These are phyloP conservation scores for Boulengeromyrus knoepffleri DNA, from an alignment of 2,113 vertebrate genomes.

Conservation along the genomic window DNA sequence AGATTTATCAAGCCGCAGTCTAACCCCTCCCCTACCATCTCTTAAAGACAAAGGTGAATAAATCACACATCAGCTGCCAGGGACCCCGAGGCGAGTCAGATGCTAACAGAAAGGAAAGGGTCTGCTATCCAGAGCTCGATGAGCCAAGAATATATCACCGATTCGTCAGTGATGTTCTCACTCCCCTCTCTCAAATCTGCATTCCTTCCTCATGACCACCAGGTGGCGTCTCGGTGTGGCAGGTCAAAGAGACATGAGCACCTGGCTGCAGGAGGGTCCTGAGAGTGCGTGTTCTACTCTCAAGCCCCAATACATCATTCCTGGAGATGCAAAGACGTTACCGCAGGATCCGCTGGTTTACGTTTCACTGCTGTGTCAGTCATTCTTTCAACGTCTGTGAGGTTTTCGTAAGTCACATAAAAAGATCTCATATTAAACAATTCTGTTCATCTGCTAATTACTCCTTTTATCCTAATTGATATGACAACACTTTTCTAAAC, in stretches of 20 bases:
- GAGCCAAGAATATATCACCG: background rate
- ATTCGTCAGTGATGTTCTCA: background rate
- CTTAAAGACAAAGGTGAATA: background rate
- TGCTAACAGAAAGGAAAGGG: background rate
- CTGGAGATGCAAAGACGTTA: no score
- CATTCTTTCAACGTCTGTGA: no score
- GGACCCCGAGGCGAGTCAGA: background rate
- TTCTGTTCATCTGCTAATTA: no score
- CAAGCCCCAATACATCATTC: no score
- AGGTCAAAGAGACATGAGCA: background rate
- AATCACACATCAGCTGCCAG: background rate
- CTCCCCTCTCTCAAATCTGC: background rate
- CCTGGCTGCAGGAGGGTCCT: no score
- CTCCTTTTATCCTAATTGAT: no score
- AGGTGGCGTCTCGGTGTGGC: background rate
- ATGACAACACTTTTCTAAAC: no score
- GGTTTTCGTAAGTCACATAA: no score
- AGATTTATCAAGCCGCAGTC: background rate
- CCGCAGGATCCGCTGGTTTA: no score
- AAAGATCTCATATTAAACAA: no score
- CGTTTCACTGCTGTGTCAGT: no score
- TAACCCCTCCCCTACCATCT: background rate
- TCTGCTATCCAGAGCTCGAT: background rate
- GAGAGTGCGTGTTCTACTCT: no score
- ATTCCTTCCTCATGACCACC: background rate